Conservation (phyloP, 37 sponge, comb jelly and placozoan species). For the Agelas oroides region DNA sequence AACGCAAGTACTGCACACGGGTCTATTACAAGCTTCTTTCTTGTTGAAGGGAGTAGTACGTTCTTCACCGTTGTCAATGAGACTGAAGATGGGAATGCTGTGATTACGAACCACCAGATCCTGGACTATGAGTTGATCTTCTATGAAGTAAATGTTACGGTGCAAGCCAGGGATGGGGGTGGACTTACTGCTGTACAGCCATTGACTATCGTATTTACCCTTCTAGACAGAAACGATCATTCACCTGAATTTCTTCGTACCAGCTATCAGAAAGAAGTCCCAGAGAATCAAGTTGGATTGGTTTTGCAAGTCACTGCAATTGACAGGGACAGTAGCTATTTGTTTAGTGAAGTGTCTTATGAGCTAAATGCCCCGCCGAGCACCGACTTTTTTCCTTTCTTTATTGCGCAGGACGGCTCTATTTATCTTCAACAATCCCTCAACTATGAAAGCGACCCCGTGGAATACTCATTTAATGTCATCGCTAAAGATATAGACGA, state of each 20-base stretch:
- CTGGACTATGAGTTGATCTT: conserved; percentile 59
- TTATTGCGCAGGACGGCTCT: conserved; percentile 8
- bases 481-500: conserved; percentile 37
- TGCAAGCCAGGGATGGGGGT: conserved; percentile 64
- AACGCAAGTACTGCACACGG: conserved; percentile 35
- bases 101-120: conserved; percentile 39
- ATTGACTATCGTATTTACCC: conserved; percentile 10
- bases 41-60: not conserved
- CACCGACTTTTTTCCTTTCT: not conserved
- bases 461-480: conserved; percentile 26
- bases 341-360: conserved; percentile 21
- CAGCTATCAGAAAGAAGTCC: conserved; percentile 21
- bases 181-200: conserved; percentile 27
- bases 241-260: conserved; percentile 35
- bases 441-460: conserved; percentile 47
- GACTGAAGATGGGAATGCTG: not conserved
- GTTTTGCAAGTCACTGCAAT: conserved; percentile 32
- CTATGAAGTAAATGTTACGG: conserved; percentile 5
- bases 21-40: not conserved
- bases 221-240: conserved; percentile 56
- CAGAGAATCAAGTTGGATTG: conserved; percentile 34
- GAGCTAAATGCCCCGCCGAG: not conserved
- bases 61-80: conserved; percentile 40
- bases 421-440: conserved; percentile 39
- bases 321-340: conserved; percentile 56